phyloP scores from a whole-genome alignment of 2,113 vertebrate genomes.

The Chlamydotis undulata region DNA sequence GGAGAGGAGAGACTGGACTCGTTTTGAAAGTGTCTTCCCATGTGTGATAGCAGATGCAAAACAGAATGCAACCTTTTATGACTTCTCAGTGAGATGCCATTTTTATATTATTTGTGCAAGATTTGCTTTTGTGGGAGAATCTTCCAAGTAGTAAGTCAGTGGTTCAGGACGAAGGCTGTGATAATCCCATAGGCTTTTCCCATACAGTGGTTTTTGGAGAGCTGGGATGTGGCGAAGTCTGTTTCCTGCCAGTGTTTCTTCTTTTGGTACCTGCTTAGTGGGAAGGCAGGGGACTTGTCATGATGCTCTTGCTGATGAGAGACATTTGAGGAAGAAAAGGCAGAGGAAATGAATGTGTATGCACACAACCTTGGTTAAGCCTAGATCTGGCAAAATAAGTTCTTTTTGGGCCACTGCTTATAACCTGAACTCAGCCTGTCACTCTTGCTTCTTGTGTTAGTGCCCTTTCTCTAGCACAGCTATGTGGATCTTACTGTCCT shows the following conservation, averaged over 20 bases:
- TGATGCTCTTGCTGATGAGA: not conserved
- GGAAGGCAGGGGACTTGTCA: not conserved
- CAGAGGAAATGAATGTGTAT: not conserved
- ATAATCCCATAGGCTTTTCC: not conserved
- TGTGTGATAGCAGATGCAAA: not conserved
- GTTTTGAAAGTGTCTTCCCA: not conserved
- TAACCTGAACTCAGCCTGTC: not conserved
- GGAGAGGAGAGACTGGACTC: not conserved
- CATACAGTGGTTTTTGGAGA: not conserved
- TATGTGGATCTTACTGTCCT: not conserved
- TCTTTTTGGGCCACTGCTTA: not conserved
- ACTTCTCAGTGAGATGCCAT: not conserved
- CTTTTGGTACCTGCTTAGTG: not conserved
- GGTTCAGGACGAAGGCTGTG: not conserved
- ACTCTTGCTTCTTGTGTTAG: not conserved
- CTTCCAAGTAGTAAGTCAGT: not conserved
- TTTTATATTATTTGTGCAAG: not conserved
- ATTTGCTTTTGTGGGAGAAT: not conserved
- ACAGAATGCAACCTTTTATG: not conserved
- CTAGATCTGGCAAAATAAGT: not conserved
- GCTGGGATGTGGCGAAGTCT: not conserved
- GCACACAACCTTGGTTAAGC: not conserved
- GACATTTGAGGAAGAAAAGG: not conserved
- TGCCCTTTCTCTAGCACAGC: not conserved
- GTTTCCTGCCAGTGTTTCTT: not conserved